Conservation (phyloP, 1,140 invertebrate genomes). For the Zaprionus capensis region DNA sequence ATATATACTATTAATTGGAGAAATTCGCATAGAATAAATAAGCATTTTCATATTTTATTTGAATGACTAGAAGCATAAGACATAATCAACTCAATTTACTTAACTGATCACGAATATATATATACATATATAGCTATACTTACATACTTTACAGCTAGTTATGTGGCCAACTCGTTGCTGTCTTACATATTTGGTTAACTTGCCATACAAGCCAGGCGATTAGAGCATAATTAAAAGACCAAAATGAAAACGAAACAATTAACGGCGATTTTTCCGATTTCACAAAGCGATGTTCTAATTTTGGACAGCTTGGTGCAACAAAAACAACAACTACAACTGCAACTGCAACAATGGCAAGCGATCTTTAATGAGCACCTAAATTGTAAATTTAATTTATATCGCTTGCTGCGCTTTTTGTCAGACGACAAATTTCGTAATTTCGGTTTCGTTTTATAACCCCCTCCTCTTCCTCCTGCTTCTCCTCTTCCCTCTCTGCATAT, state of each 20-base stretch:
- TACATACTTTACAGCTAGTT: background rate
- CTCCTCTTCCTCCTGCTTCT: constrained; percentile 5
- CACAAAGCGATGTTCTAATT: constrained; percentile 79
- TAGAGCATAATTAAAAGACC: constrained; percentile 12
- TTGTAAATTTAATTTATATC: constrained; percentile 82
- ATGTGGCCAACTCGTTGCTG: background rate
- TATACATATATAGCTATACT: background rate
- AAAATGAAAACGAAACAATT: constrained; percentile 62
- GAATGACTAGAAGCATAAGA: background rate
- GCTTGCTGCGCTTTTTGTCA: constrained; percentile 77
- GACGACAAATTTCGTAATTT: constrained; percentile 81
- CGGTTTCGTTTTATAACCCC: constrained; percentile 9
- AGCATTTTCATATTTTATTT: background rate
- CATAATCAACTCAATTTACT: background rate
- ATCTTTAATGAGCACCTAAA: constrained; percentile 80
- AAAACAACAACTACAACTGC: constrained; percentile 20
- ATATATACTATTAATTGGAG: background rate
- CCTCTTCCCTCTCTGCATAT: constrained; percentile 19
- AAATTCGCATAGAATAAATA: background rate
- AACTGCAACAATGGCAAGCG: constrained; percentile 33
- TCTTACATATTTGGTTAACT: background rate
- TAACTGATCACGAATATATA: background rate
- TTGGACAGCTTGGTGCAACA: constrained; percentile 30
- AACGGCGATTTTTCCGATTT: constrained; percentile 69
- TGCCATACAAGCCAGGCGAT: background rate